Percentiles rank a stretch among this genome's conserved stretches.
These are phyloP conservation scores for Crematogaster levior DNA, from an alignment of 2,888 invertebrate species.

Conservation along the genomic window DNA sequence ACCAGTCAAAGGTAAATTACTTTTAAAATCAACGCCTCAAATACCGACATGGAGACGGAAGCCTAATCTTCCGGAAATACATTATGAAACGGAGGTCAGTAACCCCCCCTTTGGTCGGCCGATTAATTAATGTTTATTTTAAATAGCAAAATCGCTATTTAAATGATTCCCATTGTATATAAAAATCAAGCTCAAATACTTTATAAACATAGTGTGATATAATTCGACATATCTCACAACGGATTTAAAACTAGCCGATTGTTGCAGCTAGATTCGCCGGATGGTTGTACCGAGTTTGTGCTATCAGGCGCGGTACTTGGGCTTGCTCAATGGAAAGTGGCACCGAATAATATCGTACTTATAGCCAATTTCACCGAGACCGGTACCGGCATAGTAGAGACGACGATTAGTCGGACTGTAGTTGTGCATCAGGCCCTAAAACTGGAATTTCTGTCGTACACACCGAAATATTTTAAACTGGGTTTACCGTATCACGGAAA, in stretches of 20 bases:
- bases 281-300: conserved; percentile 83
- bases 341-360: conserved; percentile 83
- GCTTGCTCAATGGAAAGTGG: conserved; percentile 81
- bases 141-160: not conserved
- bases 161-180: not conserved
- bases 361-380: conserved; percentile 87
- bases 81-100: conserved; percentile 80
- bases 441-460: conserved; percentile 88
- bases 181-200: not conserved
- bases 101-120: not conserved
- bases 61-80: conserved; percentile 81
- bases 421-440: conserved; percentile 87
- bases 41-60: conserved; percentile 82
- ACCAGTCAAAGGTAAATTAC: conserved; percentile 87
- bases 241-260: not conserved
- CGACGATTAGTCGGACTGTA: conserved; percentile 87
- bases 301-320: conserved; percentile 82
- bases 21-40: conserved; percentile 84
- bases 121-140: not conserved
- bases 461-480: conserved; percentile 89
- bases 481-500: conserved; percentile 91
- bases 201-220: not conserved
- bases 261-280: conserved; percentile 74
- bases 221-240: not conserved
- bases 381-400: conserved; percentile 89